These are phyloP conservation scores for Diplodus sargus DNA, from an alignment of 2,797 vertebrate species.

Conservation along the genomic window DNA sequence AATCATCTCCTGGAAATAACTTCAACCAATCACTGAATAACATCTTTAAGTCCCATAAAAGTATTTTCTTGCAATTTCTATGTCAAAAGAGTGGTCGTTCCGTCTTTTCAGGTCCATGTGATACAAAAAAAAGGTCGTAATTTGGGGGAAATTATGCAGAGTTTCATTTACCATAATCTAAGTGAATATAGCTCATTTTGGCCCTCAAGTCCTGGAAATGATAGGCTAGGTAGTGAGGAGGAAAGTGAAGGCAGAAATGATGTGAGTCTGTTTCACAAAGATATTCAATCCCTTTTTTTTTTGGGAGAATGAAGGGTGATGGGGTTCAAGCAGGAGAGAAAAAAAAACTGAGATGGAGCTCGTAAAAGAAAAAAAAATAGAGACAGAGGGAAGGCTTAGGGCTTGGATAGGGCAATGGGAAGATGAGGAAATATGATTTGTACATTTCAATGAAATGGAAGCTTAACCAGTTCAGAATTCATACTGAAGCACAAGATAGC, in stretches of 20 bases:
- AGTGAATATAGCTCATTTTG: conserved; percentile 52
- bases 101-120: background rate
- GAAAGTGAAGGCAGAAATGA: conserved; percentile 43
- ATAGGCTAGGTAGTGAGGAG: conserved; percentile 37
- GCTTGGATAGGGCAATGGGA: conserved; percentile 31
- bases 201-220: conserved; percentile 37
- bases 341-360: conserved; percentile 40
- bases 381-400: conserved; percentile 31
- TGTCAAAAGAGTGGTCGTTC: conserved; percentile 12
- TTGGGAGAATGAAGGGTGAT: conserved; percentile 25
- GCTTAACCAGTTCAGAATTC: conserved; percentile 43
- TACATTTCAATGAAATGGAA: conserved; percentile 55
- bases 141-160: conserved; percentile 33
- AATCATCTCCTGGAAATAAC: conserved; percentile 42
- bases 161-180: conserved; percentile 51
- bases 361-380: conserved; percentile 5
- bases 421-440: conserved; percentile 55
- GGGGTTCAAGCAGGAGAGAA: conserved; percentile 40
- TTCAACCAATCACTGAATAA: conserved; percentile 13
- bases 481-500: conserved; percentile 7
- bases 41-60: background rate
- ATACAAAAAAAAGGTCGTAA: conserved; percentile 35
- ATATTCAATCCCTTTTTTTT: conserved; percentile 35
- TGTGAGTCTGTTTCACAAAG: conserved; percentile 52
- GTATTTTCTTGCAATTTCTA: conserved; percentile 18